phyloP scores from a whole-genome alignment of 2,797 vertebrate genomes.

The Vireo griseus region DNA sequence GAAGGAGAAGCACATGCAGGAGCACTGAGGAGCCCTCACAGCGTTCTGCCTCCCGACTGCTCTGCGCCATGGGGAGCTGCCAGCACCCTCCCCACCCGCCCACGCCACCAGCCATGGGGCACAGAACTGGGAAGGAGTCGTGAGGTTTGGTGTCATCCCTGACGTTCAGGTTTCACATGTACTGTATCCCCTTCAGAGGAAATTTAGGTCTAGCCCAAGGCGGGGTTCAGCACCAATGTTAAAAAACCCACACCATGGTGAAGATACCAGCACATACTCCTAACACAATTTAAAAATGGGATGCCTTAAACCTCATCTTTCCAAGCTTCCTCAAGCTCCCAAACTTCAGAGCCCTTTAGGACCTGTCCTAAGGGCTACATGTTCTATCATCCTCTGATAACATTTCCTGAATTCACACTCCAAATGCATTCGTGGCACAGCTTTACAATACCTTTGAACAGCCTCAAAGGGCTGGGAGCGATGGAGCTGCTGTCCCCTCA shows the following conservation, averaged over 20 bases:
- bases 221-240: background rate
- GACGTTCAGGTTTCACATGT: accelerated
- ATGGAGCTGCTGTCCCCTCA: background rate
- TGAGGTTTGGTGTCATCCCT: background rate
- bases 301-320: background rate
- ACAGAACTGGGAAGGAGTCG: background rate
- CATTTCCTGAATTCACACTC: background rate
- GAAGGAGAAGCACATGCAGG: accelerated
- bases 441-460: background rate
- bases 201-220: background rate
- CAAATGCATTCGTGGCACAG: background rate
- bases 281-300: background rate
- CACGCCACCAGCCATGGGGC: accelerated
- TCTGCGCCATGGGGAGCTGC: accelerated
- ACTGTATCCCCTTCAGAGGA: background rate
- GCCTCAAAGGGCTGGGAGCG: accelerated
- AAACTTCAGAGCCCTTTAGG: background rate
- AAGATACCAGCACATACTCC: background rate
- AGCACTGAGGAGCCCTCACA: accelerated
- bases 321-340: background rate
- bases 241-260: background rate
- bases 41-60: accelerated
- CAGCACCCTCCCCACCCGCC: accelerated
- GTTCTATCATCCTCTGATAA: background rate
- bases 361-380: background rate